phyloP scores from a whole-genome alignment of 1,140 invertebrate species.

The Drosophila ogumai region DNA sequence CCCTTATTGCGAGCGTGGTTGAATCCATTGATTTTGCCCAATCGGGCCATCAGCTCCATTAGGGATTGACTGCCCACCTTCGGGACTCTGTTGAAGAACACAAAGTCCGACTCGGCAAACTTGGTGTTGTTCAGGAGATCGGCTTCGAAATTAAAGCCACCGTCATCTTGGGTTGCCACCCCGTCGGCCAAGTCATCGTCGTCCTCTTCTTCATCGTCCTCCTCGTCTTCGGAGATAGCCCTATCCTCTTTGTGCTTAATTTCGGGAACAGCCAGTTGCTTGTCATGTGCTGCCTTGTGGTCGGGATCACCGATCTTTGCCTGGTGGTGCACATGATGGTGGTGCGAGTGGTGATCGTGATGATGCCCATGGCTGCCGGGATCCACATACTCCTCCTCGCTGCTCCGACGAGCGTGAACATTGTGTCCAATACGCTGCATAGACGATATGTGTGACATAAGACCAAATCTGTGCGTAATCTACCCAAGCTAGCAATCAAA shows the following conservation, averaged over 20 bases:
- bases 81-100: conserved; percentile 95
- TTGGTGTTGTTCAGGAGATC: conserved; percentile 91
- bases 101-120: conserved; percentile 89
- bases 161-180: conserved; percentile 9
- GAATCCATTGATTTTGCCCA: conserved; percentile 92
- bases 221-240: conserved; percentile 7
- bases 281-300: conserved; percentile 50
- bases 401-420: conserved; percentile 48
- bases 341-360: conserved; percentile 41
- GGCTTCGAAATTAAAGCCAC: conserved; percentile 45
- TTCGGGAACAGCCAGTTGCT: conserved; percentile 51
- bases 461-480: conserved; percentile 27
- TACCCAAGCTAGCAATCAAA: conserved; percentile 26
- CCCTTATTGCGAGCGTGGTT: conserved; percentile 92
- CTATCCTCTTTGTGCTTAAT: conserved; percentile 12
- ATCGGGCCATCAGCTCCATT: conserved; percentile 91
- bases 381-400: conserved; percentile 16
- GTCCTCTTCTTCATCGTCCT: conserved; percentile 19
- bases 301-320: conserved; percentile 22
- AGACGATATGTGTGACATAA: conserved; percentile 24
- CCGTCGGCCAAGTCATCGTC: conserved; percentile 18
- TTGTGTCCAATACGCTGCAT: conserved; percentile 53
- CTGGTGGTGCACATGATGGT: conserved; percentile 41
- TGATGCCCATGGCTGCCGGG: conserved; percentile 14
- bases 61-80: conserved; percentile 95